A percentile compares a stretch with the other conserved stretches of the same genome.
Evolutionary conservation across 2,113 vertebrate genomes (phyloP).

Genomic region (Triplophysa rosa): DNA sequence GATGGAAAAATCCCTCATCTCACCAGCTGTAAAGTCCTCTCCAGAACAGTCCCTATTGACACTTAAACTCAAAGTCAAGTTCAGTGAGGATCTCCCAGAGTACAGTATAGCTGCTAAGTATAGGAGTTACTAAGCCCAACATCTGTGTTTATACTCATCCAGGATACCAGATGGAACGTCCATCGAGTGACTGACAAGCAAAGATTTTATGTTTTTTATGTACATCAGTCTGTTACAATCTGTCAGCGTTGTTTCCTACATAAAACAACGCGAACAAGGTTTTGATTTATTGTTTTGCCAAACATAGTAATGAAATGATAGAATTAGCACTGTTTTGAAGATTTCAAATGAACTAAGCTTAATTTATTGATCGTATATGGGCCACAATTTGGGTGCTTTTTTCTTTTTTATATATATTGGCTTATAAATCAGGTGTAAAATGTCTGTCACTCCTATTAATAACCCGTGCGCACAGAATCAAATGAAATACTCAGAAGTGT

Average conservation of each 20-base stretch:
- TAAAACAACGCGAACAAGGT: background rate
- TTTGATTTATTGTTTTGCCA: background rate
- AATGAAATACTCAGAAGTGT: too few relatives aligned
- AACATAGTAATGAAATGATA: background rate
- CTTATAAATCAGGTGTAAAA: too few relatives aligned
- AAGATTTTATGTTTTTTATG: background rate
- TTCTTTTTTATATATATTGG: too few relatives aligned
- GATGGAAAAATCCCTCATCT: constrained; percentile 37
- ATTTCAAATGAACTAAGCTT: too few relatives aligned
- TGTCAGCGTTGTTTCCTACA: background rate
- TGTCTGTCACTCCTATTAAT: too few relatives aligned
- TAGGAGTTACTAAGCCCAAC: constrained; percentile 30
- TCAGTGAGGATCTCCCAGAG: constrained; percentile 37
- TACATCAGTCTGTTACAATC: constrained; percentile 3
- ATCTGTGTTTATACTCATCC: constrained; percentile 64
- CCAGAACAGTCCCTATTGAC: constrained; percentile 27
- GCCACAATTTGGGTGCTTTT: too few relatives aligned
- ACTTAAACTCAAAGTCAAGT: constrained; percentile 11
- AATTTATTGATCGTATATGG: too few relatives aligned
- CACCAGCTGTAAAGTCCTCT: constrained; percentile 40
- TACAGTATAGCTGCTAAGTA: background rate
- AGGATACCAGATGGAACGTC: constrained; percentile 56
- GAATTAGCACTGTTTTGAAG: constrained; percentile 5
- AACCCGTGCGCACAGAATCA: too few relatives aligned
- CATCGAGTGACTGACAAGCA: constrained; percentile 23